phyloP scores from a whole-genome alignment of 2,888 invertebrate genomes.

The Agrochola macilenta region DNA sequence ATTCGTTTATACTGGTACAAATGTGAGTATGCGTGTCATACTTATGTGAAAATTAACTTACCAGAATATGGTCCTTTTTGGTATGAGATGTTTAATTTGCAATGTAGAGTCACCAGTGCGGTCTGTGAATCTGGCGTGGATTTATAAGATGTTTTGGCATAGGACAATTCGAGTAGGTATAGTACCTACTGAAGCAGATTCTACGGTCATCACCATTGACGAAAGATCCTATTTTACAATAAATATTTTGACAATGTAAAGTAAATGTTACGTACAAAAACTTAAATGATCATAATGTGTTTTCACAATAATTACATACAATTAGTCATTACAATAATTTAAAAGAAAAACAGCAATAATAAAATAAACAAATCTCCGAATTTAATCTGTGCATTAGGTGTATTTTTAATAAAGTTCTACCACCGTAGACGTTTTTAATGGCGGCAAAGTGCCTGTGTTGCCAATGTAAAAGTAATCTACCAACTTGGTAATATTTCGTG shows the following conservation, averaged over 20 bases:
- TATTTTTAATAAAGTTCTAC: constrained; percentile 61
- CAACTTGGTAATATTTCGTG: constrained; percentile 61
- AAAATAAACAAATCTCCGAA: constrained; percentile 50
- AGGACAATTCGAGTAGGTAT: too few species aligned
- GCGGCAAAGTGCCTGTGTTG: constrained; percentile 53
- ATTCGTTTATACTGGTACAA: too few species aligned
- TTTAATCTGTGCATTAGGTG: constrained; percentile 62
- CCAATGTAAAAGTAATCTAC: constrained; percentile 49
- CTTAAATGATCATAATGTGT: constrained; percentile 20
- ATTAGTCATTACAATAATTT: constrained; percentile 18
- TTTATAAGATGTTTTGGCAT: too few species aligned
- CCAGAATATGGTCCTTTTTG: not conserved
- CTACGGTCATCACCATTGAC: not conserved
- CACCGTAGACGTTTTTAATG: constrained; percentile 42
- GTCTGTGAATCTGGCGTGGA: not conserved
- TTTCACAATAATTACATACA: constrained; percentile 28
- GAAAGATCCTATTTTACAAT: not conserved
- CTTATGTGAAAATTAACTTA: too few species aligned
- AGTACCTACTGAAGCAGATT: not conserved
- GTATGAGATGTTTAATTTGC: not conserved
- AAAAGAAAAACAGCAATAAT: constrained; percentile 54
- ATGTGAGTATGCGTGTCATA: not conserved
- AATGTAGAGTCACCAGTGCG: not conserved
- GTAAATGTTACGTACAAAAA: constrained; percentile 23
- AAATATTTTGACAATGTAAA: not conserved